Percentiles rank a stretch among this genome's conserved stretches.
Conservation (phyloP, 1,140 invertebrate genomes). For the Drosophila tsacasi region DNA sequence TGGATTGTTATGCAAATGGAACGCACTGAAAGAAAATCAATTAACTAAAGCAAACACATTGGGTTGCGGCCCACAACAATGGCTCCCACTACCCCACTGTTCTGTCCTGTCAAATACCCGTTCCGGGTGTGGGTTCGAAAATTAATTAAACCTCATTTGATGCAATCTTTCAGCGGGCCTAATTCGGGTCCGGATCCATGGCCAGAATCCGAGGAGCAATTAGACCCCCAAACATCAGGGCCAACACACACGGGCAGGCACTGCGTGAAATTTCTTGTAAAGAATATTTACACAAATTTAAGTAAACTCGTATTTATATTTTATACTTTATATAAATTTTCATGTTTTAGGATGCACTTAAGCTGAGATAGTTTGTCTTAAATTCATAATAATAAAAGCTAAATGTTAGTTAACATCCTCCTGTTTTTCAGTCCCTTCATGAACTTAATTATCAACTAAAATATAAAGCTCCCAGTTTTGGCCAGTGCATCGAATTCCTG, state of each 20-base stretch:
- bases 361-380: too few relatives aligned
- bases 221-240: slow-evolving; percentile 60
- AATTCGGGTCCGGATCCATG: slow-evolving; percentile 30
- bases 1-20: slow-evolving; percentile 75
- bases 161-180: slow-evolving; percentile 54
- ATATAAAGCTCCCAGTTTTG: neutral
- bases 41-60: slow-evolving; percentile 75
- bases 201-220: slow-evolving; percentile 54
- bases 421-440: neutral
- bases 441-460: accelerated
- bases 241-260: slow-evolving; percentile 29
- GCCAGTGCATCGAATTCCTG: slow-evolving; percentile 8
- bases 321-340: too few relatives aligned
- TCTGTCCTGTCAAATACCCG: slow-evolving; percentile 44
- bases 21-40: slow-evolving; percentile 80
- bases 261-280: neutral
- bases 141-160: slow-evolving; percentile 80
- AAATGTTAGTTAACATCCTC: neutral
- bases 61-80: slow-evolving; percentile 44
- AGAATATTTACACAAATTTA: neutral
- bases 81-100: neutral
- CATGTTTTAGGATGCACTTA: too few relatives aligned
- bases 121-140: slow-evolving; percentile 46
- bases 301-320: too few relatives aligned
- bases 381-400: too few relatives aligned